Base-by-base conservation (phyloP, 2,797 vertebrate genomes). In the Diplodus sargus region DNA sequence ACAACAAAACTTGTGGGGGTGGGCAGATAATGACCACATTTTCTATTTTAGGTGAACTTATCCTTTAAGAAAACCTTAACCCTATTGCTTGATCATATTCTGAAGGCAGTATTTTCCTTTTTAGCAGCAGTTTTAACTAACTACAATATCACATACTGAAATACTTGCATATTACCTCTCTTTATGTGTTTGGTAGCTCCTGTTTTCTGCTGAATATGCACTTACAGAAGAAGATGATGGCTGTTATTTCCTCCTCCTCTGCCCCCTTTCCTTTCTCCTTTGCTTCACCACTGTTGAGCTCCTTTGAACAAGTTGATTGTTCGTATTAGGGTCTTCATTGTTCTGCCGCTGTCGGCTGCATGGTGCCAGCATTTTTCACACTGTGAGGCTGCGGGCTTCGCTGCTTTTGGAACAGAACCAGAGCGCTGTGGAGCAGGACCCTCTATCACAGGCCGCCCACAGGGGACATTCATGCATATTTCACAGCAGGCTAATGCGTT, bases 401-500 rank as follows among this genome's bases (percentile, higher is more conserved):
- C 54, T 70, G 70, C 70, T 70, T 59, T 75, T 4, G 22, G 20
- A 60, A 17, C 43, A 73, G 69, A 76, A 28, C 16, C 23, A 47
- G 34, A 53, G 12, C 12, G 0, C 45, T 60, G 3, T 48, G n/a
- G 42, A 70, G 17, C 43, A 25, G 11, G 34, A 60, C 20, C 23
- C 54, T 61, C 28, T 42, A 67, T 79, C 45, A 18, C 52, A 22
- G 30, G 17, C 47, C 48, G 30, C 52, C 58, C 47, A 63, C 25
- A 20, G 57, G 52, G 48, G 52, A 63, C 39, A 17, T 28, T 59
- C 23, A 39, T 58, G 49, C 20, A 7, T 22, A 57, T 71, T 8
- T 67, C 48, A 69, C 52, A 60, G 61, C 76, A 39, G 42, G 22
- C 13, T 23, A 5, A 72, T 53, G 23, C 47, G 42, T 47, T 34